A percentile compares a stretch with the other conserved stretches of the same genome.
Conservation (phyloP, 1,140 invertebrate species). For the Drosophila kurseongensis region DNA sequence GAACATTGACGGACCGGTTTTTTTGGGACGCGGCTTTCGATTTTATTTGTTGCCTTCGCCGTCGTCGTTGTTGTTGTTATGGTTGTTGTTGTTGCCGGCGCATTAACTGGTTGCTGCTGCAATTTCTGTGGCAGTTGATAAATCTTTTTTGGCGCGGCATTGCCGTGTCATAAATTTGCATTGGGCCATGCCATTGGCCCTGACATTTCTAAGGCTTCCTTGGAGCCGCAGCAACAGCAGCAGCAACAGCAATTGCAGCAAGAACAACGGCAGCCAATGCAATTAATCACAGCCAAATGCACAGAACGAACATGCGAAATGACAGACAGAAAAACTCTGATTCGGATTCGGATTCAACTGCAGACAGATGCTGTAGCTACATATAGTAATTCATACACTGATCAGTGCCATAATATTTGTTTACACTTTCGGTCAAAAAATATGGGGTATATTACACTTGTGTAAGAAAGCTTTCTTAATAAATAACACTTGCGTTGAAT, state of each 20-base stretch:
- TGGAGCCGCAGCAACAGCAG: conserved; percentile 39
- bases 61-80: background rate
- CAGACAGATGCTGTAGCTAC: conserved; percentile 48
- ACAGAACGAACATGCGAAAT: conserved; percentile 77
- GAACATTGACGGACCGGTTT: conserved; percentile 79
- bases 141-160: conserved; percentile 72
- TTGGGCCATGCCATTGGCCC: conserved; percentile 81
- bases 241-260: conserved; percentile 2
- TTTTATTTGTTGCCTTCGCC: conserved; percentile 77
- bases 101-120: conserved; percentile 71
- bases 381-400: conserved; percentile 53
- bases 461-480: background rate
- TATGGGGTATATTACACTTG: too few species aligned
- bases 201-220: conserved; percentile 82
- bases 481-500: background rate
- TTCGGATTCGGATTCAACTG: conserved; percentile 27
- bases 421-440: background rate
- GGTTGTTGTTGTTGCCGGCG: conserved; percentile 37
- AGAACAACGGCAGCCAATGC: conserved; percentile 69
- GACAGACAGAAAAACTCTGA: conserved; percentile 61
- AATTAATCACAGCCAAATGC: conserved; percentile 83
- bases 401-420: background rate
- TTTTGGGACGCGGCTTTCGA: conserved; percentile 74
- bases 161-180: conserved; percentile 80
- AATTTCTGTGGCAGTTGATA: conserved; percentile 71